Evolutionary conservation across 2,797 vertebrate species (phyloP).

Genomic region (Aphelocoma californica): DNA sequence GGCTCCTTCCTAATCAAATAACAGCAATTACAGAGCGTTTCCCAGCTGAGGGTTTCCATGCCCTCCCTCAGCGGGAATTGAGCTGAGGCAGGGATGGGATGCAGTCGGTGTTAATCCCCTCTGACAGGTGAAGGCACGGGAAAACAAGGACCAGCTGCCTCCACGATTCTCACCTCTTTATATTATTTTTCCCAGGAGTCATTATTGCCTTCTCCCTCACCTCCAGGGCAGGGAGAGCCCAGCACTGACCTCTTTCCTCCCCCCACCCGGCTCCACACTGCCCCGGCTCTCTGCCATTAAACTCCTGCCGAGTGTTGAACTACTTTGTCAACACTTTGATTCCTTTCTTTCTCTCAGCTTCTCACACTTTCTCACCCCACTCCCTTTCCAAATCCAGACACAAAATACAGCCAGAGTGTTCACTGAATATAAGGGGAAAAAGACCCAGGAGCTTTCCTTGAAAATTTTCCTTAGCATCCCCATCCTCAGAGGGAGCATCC

Average conservation of each 20-base stretch:
- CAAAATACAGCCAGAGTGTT: background rate
- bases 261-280: accelerated
- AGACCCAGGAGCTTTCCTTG: background rate
- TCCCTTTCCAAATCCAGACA: background rate
- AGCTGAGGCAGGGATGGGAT: background rate
- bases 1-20: background rate
- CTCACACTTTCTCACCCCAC: background rate
- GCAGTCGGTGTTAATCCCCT: background rate
- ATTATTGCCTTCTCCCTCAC: background rate
- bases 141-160: background rate
- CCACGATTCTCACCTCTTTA: background rate
- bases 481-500: background rate
- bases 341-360: background rate
- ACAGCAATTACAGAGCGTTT: background rate
- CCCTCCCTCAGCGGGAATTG: background rate
- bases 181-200: background rate
- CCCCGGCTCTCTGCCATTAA: background rate
- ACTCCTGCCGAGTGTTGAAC: background rate
- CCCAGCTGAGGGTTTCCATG: background rate
- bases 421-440: accelerated
- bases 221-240: background rate
- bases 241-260: background rate
- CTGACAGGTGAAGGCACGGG: background rate
- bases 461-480: background rate
- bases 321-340: background rate